A percentile compares a stretch with the other conserved stretches of the same genome.
These are phyloP conservation scores for Dendrolimus houi DNA, from an alignment of 2,888 invertebrate species.

Conservation along the genomic window DNA sequence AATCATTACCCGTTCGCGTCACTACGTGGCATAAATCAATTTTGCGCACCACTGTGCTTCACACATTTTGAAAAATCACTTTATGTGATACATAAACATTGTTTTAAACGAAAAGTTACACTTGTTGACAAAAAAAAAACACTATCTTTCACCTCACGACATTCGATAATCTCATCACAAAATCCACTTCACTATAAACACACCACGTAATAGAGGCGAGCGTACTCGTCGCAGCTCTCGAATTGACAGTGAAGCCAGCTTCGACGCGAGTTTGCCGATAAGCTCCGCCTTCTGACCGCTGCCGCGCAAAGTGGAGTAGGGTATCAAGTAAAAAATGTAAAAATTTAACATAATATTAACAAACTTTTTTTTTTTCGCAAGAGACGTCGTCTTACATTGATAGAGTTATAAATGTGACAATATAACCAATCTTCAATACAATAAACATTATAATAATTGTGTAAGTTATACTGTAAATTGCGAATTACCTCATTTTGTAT, in stretches of 20 bases:
- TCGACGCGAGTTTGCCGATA: slow-evolving; percentile 76
- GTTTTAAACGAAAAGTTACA: slow-evolving; percentile 56
- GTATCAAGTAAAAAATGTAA: slow-evolving; percentile 27
- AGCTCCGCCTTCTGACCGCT: slow-evolving; percentile 77
- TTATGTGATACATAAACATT: slow-evolving; percentile 53
- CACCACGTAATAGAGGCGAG: slow-evolving; percentile 72
- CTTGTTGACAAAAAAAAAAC: slow-evolving; percentile 51
- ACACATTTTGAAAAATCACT: slow-evolving; percentile 72
- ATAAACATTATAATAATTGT: too few relatives aligned
- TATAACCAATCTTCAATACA: too few relatives aligned
- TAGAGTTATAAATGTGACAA: too few relatives aligned
- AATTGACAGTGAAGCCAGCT: slow-evolving; percentile 72
- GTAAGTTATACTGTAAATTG: too few relatives aligned
- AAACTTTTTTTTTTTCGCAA: too few relatives aligned
- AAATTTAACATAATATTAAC: too few relatives aligned
- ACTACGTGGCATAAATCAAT: slow-evolving; percentile 77
- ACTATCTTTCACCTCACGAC: slow-evolving; percentile 71
- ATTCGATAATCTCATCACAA: slow-evolving; percentile 71
- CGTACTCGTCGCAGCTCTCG: slow-evolving; percentile 73
- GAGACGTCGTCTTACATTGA: too few relatives aligned
- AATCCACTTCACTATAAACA: slow-evolving; percentile 72
- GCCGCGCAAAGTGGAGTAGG: slow-evolving; percentile 74
- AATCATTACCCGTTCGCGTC: slow-evolving; percentile 81
- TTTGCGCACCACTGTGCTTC: slow-evolving; percentile 70
- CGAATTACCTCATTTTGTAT: too few relatives aligned